Conservation (phyloP, 2,113 vertebrate genomes). For the Psammodynastes pulverulentus region DNA sequence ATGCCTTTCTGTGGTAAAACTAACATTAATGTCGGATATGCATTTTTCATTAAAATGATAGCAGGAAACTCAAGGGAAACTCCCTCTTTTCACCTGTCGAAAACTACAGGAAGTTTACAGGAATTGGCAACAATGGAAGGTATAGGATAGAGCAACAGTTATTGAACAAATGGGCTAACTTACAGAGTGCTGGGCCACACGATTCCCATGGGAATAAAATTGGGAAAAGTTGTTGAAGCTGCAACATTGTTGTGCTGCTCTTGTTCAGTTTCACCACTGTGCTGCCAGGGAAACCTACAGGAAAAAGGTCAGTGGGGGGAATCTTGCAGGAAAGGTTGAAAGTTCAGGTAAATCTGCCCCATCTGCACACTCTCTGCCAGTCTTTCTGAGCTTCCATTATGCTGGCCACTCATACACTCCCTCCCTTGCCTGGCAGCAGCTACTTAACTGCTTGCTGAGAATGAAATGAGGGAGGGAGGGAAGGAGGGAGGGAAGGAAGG, state of each 20-base stretch:
- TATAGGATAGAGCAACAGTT: not conserved
- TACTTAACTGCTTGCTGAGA: not conserved
- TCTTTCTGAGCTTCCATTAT: not conserved
- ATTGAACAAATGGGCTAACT: not conserved
- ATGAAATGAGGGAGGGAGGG: not conserved
- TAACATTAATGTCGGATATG: not conserved
- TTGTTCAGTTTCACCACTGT: not conserved
- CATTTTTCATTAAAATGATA: not conserved
- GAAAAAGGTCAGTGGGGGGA: not conserved
- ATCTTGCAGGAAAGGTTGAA: not conserved
- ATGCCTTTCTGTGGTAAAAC: not conserved
- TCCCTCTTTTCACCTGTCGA: not conserved
- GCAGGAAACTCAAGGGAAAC: not conserved
- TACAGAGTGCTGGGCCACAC: not conserved
- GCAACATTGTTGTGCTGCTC: not conserved
- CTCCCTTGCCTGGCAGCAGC: not conserved
- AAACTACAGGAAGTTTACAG: not conserved
- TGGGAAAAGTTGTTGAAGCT: not conserved
- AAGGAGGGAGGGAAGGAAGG: not conserved
- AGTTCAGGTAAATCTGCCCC: not conserved
- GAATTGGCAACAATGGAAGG: not conserved
- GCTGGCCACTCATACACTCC: not conserved
- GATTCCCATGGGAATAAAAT: not conserved
- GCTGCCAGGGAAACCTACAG: not conserved
- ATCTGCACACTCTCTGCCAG: not conserved